Conservation (phyloP, 2,113 vertebrate species). For the Coptodon bakossiorum region DNA sequence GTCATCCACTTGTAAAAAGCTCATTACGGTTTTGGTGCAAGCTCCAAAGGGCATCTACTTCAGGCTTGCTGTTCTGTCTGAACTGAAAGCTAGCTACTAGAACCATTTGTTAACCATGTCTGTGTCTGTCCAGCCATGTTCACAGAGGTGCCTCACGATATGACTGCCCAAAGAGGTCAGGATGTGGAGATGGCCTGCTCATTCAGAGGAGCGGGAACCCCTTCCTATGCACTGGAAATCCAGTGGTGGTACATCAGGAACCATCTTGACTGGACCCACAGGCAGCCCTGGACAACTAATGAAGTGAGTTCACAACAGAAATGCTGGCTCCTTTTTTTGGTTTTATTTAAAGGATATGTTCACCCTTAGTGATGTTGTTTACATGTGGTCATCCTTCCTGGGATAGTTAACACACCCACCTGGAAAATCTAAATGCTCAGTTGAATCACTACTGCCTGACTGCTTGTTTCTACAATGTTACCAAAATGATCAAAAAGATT, state of each 20-base stretch:
- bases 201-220: slow-evolving; percentile 88
- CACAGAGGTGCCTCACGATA: slow-evolving; percentile 90
- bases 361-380: background rate
- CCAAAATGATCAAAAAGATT: background rate
- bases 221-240: slow-evolving; percentile 93
- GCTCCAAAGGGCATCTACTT: background rate
- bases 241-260: slow-evolving; percentile 98
- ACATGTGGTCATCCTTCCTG: background rate
- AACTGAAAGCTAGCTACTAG: background rate
- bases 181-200: slow-evolving; percentile 98
- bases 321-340: background rate
- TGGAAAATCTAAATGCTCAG: background rate
- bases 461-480: background rate
- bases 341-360: background rate
- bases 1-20: background rate
- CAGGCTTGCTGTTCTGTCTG: background rate
- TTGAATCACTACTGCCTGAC: background rate
- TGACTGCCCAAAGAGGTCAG: slow-evolving; percentile 83
- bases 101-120: background rate
- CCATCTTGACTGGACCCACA: slow-evolving; percentile 85
- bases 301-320: slow-evolving; percentile 64
- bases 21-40: background rate
- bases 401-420: background rate
- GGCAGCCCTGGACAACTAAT: slow-evolving; percentile 81
- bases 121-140: slow-evolving; percentile 79